Conservation (phyloP, 1,140 invertebrate genomes). For the Andricus grossulariae region DNA sequence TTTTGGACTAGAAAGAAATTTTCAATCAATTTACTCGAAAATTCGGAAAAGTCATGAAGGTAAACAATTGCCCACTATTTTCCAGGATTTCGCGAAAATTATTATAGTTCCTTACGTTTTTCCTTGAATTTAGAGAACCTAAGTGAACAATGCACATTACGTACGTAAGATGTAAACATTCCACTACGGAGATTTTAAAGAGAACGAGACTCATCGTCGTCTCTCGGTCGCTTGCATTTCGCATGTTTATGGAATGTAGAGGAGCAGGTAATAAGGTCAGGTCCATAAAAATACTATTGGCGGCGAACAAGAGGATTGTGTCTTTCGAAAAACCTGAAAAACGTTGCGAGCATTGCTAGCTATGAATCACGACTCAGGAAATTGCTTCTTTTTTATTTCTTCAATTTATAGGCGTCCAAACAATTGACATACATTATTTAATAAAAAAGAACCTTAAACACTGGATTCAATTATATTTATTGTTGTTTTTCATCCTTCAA, state of each 20-base stretch:
- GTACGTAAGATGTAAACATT: slow-evolving; percentile 5
- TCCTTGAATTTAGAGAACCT: too few relatives aligned
- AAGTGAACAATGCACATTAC: not conserved
- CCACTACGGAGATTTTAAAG: slow-evolving; percentile 25
- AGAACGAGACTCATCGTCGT: slow-evolving; percentile 30
- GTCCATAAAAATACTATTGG: slow-evolving; percentile 32
- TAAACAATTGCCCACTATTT: too few relatives aligned
- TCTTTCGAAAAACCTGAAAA: slow-evolving; percentile 16
- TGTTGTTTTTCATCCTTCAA: too few relatives aligned
- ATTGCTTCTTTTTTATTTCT: not conserved
- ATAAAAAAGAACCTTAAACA: too few relatives aligned
- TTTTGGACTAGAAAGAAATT: too few relatives aligned
- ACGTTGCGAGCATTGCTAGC: not conserved
- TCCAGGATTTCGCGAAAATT: too few relatives aligned
- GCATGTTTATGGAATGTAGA: slow-evolving; percentile 28
- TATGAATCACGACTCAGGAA: not conserved
- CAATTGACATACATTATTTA: too few relatives aligned
- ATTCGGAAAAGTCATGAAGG: too few relatives aligned
- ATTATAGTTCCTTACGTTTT: too few relatives aligned
- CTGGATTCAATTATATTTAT: too few relatives aligned
- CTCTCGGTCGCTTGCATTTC: slow-evolving; percentile 27
- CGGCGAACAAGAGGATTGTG: slow-evolving; percentile 19
- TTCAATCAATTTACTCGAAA: too few relatives aligned
- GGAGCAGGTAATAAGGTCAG: slow-evolving; percentile 29
- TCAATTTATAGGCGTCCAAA: not conserved